A percentile compares a stretch with the other conserved stretches of the same genome.
phyloP scores from a whole-genome alignment of 1,140 invertebrate genomes.

The Drosophila setifemur region DNA sequence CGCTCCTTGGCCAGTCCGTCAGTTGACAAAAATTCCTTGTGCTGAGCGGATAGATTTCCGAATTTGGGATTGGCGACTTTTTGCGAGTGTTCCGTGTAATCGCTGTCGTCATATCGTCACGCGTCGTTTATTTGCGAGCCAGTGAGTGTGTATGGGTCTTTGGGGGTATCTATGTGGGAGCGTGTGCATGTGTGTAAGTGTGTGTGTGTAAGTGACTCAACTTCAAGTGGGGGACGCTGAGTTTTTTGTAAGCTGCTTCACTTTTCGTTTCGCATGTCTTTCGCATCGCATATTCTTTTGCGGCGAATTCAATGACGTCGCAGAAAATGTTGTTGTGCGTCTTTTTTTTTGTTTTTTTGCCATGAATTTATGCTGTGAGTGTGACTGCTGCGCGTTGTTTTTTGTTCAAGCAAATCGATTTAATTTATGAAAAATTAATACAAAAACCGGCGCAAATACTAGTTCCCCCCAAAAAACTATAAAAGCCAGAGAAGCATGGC shows the following conservation, averaged over 20 bases:
- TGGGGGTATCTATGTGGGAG: neutral
- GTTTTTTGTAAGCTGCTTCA: slow-evolving; percentile 22
- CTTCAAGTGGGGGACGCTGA: slow-evolving; percentile 29
- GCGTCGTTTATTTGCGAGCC: slow-evolving; percentile 54
- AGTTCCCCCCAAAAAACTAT: slow-evolving; percentile 28
- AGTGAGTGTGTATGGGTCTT: slow-evolving; percentile 1
- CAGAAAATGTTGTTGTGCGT: slow-evolving; percentile 59
- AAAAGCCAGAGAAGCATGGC: neutral
- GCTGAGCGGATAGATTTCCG: slow-evolving; percentile 39
- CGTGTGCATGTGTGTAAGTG: neutral
- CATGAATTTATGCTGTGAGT: slow-evolving; percentile 32
- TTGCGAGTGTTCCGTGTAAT: slow-evolving; percentile 35
- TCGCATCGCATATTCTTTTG: slow-evolving; percentile 35
- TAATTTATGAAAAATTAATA: slow-evolving; percentile 62
- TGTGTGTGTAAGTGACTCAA: slow-evolving; percentile 15
- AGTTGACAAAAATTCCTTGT: slow-evolving; percentile 74
- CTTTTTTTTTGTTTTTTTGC: slow-evolving; percentile 47
- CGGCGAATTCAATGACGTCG: slow-evolving; percentile 79
- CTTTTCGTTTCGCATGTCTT: slow-evolving; percentile 19
- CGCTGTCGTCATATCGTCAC: slow-evolving; percentile 60
- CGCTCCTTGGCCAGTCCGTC: slow-evolving; percentile 56
- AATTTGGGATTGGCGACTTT: neutral
- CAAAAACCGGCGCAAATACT: slow-evolving; percentile 50
- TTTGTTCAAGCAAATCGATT: slow-evolving; percentile 69
- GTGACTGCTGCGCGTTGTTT: slow-evolving; percentile 16